These are phyloP conservation scores for Pachymerium ferrugineum DNA, from an alignment of 2,888 invertebrate species.

Conservation along the genomic window DNA sequence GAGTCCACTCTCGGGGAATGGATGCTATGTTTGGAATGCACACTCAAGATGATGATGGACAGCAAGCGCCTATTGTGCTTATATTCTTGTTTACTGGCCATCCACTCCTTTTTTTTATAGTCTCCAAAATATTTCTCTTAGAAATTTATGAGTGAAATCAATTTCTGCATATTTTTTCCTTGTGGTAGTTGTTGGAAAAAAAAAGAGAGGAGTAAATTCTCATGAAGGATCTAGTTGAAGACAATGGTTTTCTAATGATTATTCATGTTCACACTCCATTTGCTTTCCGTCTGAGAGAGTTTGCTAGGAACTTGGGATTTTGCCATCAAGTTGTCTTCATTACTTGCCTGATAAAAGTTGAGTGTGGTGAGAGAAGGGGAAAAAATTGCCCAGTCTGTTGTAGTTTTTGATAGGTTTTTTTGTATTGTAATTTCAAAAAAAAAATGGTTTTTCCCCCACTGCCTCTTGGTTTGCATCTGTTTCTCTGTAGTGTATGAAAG, in stretches of 20 bases:
- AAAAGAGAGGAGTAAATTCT: constrained; percentile 14
- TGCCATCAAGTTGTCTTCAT: constrained; percentile 27
- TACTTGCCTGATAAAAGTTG: constrained; percentile 25
- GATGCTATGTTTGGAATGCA: constrained; percentile 27
- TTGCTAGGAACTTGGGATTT: constrained; percentile 23
- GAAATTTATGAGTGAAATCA: constrained; percentile 15
- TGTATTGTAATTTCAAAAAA: constrained; percentile 15
- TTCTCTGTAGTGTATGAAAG: too few species aligned
- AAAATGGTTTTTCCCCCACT: constrained; percentile 20
- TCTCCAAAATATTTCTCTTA: neutral
- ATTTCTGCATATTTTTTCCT: neutral
- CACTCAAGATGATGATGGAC: constrained; percentile 23
- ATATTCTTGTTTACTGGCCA: constrained; percentile 22
- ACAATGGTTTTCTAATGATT: constrained; percentile 27
- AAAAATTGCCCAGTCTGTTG: neutral
- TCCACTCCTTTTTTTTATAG: constrained; percentile 1
- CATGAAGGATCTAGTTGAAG: constrained; percentile 25
- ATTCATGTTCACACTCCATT: constrained; percentile 27
- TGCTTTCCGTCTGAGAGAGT: constrained; percentile 9
- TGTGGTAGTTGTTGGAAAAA: neutral
- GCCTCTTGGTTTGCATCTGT: neutral
- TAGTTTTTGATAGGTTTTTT: constrained; percentile 22
- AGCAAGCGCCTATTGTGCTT: constrained; percentile 2
- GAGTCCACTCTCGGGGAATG: constrained; percentile 17
- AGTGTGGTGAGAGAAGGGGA: neutral